Base-by-base conservation (phyloP, 2,888 invertebrate species). In the Euspilapteryx auroguttella region DNA sequence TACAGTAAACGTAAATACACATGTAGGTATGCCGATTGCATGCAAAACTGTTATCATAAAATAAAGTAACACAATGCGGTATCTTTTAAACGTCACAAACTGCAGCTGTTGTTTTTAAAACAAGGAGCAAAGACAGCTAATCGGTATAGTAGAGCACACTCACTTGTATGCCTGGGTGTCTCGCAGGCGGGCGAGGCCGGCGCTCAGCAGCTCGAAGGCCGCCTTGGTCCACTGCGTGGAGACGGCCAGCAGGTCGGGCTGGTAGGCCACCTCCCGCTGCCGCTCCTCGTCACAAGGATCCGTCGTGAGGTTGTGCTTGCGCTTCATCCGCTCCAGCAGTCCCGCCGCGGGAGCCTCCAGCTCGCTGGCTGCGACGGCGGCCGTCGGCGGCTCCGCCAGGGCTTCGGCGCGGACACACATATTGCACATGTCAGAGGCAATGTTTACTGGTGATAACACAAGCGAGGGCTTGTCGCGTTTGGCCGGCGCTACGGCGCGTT, bases 91-190 rank as follows among this genome's bases (percentile, higher is more conserved):
- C n/a, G n/a, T n/a, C n/a, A n/a, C n/a, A n/a, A n/a, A n/a, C n/a
- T n/a, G n/a, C n/a, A n/a, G n/a, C n/a, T n/a, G n/a, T n/a, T n/a
- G n/a, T n/a, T n/a, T n/a, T n/a, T n/a, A n/a, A n/a, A n/a, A n/a
- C n/a, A n/a, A n/a, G n/a, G n/a, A n/a, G n/a, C n/a, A n/a, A n/a
- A n/a, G n/a, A n/a, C n/a, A n/a, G n/a, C n/a, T n/a, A n/a, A n/a
- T n/a, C n/a, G n/a, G n/a, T n/a, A n/a, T n/a, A n/a, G n/a, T n/a
- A n/a, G n/a, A 40, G 42, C 14, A 33, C 24, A 76, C 79, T 78
- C 31, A 80, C 80, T 65, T 65, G 45, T 66, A 78, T 9, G 63
- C 54, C 40, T 73, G 73, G 31, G 75, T 63, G 34, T 71, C 65
- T 35, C 75, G 69, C 15, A 73, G 36, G 2, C 48, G 46, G 30